Evolutionary conservation across 2,113 vertebrate genomes (phyloP).

Genomic region (Neolamprologus toae): DNA sequence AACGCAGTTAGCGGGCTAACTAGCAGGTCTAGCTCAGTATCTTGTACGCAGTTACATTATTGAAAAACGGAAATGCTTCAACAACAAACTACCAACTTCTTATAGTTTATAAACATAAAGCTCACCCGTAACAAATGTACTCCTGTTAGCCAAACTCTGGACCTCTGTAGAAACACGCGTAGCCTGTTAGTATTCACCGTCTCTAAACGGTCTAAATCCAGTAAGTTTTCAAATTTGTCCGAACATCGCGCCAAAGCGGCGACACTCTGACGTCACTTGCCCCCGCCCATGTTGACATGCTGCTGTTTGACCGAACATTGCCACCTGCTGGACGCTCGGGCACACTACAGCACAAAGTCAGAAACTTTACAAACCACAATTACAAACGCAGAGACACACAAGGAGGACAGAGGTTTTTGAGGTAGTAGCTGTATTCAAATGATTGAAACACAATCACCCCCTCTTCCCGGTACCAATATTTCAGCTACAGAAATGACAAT

Average conservation of each 20-base stretch:
- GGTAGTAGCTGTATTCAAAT: conserved; percentile 76
- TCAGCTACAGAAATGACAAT: conserved; percentile 67
- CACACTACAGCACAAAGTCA: not conserved
- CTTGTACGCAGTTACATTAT: not conserved
- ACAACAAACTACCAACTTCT: not conserved
- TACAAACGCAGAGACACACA: not conserved
- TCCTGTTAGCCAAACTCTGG: not conserved
- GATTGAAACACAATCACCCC: conserved; percentile 67
- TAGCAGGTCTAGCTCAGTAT: not conserved
- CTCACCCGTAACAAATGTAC: not conserved
- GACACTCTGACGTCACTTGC: conserved; percentile 10
- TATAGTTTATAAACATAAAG: rapidly evolving
- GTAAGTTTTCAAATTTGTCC: conserved; percentile 45
- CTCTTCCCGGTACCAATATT: conserved; percentile 48
- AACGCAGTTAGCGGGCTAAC: not conserved
- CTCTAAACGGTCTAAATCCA: not conserved
- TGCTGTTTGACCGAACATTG: not conserved
- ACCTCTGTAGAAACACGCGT: too few relatives aligned
- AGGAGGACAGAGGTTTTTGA: conserved; percentile 32
- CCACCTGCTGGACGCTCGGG: not conserved
- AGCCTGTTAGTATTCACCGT: not conserved
- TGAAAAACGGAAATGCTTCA: not conserved
- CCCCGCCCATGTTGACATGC: not conserved
- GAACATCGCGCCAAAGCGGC: conserved; percentile 50
- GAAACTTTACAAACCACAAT: not conserved